phyloP scores from a whole-genome alignment of 2,113 vertebrate species.

The Ibidorhyncha struthersii region DNA sequence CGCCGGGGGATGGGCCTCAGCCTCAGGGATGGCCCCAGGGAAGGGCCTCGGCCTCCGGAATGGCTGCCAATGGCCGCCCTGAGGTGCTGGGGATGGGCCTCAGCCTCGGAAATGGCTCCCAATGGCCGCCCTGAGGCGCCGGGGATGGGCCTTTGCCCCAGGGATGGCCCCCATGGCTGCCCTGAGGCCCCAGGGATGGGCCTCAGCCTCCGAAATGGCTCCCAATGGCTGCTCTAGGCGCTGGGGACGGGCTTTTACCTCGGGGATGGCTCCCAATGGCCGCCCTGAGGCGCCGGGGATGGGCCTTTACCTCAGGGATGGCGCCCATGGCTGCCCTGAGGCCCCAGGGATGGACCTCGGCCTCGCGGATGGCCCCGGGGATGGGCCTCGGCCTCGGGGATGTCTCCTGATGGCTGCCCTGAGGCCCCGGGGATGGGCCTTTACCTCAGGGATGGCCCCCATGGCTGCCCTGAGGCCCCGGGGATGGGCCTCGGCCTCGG shows the following conservation, averaged over 20 bases:
- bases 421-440: too few species aligned
- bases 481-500: neutral
- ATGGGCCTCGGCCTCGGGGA: too few species aligned
- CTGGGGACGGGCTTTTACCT: neutral
- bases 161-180: neutral
- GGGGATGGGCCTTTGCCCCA: neutral
- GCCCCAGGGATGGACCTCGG: too few species aligned
- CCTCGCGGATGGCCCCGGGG: too few species aligned
- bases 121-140: neutral
- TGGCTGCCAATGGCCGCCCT: fast-evolving
- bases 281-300: neutral
- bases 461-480: neutral
- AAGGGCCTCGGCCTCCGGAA: too few species aligned
- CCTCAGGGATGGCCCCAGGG: too few species aligned
- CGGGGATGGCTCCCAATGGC: neutral
- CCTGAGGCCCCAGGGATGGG: neutral
- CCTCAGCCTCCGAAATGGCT: neutral
- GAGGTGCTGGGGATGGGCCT: too few species aligned
- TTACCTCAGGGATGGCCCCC: neutral
- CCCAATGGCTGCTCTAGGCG: neutral
- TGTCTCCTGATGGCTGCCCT: neutral
- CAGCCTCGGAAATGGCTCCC: too few species aligned
- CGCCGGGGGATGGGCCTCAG: neutral
- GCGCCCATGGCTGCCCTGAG: fast-evolving
- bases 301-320: neutral